Evolutionary conservation across 1,140 invertebrate genomes (phyloP), one percentile per base, ranked within the genome.

Genomic region (Bilobella aurantiaca): DNA sequence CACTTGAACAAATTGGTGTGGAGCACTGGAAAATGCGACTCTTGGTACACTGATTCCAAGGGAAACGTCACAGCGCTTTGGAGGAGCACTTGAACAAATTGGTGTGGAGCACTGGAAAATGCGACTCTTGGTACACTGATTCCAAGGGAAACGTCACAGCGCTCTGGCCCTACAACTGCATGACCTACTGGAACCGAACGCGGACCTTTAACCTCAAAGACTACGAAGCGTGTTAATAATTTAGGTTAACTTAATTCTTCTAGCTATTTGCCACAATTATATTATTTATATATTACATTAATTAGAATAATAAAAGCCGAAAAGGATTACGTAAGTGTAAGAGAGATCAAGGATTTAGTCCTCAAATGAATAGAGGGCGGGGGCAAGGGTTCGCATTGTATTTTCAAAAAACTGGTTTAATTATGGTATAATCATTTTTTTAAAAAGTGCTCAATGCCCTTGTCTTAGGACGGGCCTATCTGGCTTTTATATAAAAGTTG

Each of bases 161-260:
- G 28, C 58, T 59, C 28, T 59, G 28, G 14, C 58, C 58, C 18
- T 29, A 59, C 18, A 59, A 34, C 12, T 59, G 58, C 58, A 59
- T 34, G 8, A 59, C 29, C 14, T 59, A 59, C 58, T 59, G 58
- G 58, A 29, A 5, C 12, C 5, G 58, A 14, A 59, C 58, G 14
- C 28, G 58, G 8, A 59, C 25, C 8, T 12, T 34, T 23, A 59
- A 59, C 58, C 8, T 59, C 12, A 59, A 59, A 5, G 28, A 59
- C 16, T 59, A 14, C 23, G 49, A 53, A 53, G n/a, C 37, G 37
- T 42, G n/a, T 42, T 42, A n/a, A 42, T 12, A 42, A 12, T 42
- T n/a, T n/a, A n/a, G n/a, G n/a, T n/a, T n/a, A 42, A n/a, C 37
- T n/a, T n/a, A 42, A 12, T 42, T 53, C 25, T 53, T 53, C 49